Evolutionary conservation across 2,888 invertebrate species (phyloP), one percentile per base, ranked within the genome.

Genomic region (Perizoma affinitatum): DNA sequence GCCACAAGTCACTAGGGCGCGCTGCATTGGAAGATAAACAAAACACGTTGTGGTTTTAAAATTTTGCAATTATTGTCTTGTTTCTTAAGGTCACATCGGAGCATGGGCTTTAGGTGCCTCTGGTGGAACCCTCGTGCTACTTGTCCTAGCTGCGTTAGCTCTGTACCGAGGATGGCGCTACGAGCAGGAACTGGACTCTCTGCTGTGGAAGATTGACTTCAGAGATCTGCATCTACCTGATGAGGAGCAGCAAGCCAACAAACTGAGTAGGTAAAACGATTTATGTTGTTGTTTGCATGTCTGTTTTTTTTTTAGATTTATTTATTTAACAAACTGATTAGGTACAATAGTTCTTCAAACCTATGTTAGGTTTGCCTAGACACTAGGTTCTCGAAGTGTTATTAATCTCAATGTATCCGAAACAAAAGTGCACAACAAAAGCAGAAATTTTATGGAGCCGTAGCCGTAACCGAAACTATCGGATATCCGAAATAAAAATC

Each of bases 141-240:
- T 97, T 42, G 90, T 95, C 0, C 90, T 97, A 4, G 95, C 96
- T n/a, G 94, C 95, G 0, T 88, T 97, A 58, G 94, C 97, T 0
- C 90, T 97, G 8, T 97, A 96, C 88, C 95, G 98, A 61, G 98
- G 98, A 84, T 98, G 98, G 98, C 95, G 95, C 43, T 98, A 98
- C 84, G 98, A 98, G 80, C 98, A 98, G 78, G 98, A 98, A 78
- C 92, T 98, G 68, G 98, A 98, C 82, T 97, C 97, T 57, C 89
- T 98, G 43, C 93, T 98, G 43, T 98, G 98, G 98, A 98, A 98
- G 90, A 96, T 98, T 60, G 98, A 98, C 88, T 98, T 96, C 88
- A 95, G 96, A 65, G 98, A 98, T 75, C 96, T 98, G 50, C 95
- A 97, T 78, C 93, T 96, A 44, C 90, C 92, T 4, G 91, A 90